A percentile compares a stretch with the other conserved stretches of the same genome.
Evolutionary conservation across 2,888 invertebrate genomes (phyloP).

Genomic region (Fabriciana adippe): DNA sequence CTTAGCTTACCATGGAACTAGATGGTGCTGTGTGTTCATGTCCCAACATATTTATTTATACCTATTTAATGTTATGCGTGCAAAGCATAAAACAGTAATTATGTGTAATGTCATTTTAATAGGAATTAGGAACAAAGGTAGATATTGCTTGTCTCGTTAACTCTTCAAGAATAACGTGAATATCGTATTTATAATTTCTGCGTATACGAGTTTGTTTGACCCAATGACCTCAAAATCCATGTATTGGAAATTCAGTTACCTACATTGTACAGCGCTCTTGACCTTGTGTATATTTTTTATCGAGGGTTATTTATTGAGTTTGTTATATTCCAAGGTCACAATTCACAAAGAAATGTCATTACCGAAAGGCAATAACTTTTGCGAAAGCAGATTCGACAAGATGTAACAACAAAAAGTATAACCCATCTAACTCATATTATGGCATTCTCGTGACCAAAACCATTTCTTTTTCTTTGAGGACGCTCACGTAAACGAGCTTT

Average conservation of each 20-base stretch:
- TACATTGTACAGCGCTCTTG: conserved; percentile 51
- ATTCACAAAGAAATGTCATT: conserved; percentile 62
- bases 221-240: conserved; percentile 4
- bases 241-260: neutral
- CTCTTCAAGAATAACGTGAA: too few species aligned
- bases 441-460: conserved; percentile 65
- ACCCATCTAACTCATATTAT: conserved; percentile 69
- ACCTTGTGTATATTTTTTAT: conserved; percentile 51
- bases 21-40: too few species aligned
- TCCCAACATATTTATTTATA: too few species aligned
- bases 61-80: too few species aligned
- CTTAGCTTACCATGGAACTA: too few species aligned
- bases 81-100: too few species aligned
- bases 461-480: conserved; percentile 68
- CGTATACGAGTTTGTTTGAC: too few species aligned
- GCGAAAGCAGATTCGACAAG: conserved; percentile 70
- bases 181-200: too few species aligned
- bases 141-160: too few species aligned
- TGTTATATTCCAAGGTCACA: conserved; percentile 57
- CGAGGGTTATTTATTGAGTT: conserved; percentile 49
- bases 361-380: conserved; percentile 57
- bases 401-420: conserved; percentile 64
- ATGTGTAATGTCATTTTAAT: too few species aligned
- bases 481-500: conserved; percentile 69
- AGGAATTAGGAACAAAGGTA: too few species aligned